These are phyloP conservation scores for Rissa tridactyla DNA, from an alignment of 2,113 vertebrate genomes.

Conservation along the genomic window DNA sequence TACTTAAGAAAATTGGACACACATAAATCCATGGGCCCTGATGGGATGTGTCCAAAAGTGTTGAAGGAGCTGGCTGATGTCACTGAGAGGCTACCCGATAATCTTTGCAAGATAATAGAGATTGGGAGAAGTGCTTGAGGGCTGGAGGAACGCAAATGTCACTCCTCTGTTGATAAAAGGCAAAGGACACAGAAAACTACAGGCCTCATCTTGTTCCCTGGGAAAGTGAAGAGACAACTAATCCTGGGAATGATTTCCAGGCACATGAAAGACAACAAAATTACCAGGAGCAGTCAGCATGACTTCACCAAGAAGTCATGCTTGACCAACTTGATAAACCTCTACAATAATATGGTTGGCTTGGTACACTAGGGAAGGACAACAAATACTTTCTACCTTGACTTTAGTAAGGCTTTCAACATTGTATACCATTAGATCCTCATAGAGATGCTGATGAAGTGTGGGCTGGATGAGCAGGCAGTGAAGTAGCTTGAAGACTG, in stretches of 20 bases:
- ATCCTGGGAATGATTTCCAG: neutral
- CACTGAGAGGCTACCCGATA: neutral
- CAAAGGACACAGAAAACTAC: neutral
- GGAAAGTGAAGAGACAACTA: neutral
- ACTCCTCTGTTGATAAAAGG: neutral
- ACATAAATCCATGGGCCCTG: neutral
- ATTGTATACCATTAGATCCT: neutral
- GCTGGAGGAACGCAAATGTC: neutral
- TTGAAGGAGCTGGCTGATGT: neutral
- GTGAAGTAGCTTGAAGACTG: neutral
- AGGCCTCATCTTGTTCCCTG: neutral
- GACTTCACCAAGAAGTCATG: neutral
- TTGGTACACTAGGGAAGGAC: neutral
- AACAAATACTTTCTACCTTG: neutral
- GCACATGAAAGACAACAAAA: neutral
- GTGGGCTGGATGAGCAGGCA: neutral
- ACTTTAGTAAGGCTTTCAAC: neutral
- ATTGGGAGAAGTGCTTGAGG: neutral
- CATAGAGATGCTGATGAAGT: neutral
- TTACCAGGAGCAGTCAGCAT: neutral
- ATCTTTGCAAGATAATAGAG: neutral
- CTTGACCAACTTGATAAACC: neutral
- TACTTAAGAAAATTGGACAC: neutral
- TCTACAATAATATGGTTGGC: neutral
- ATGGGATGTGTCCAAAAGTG: neutral